Evolutionary conservation across 2,113 vertebrate genomes (phyloP).

Genomic region (Xyrauchen texanus): DNA sequence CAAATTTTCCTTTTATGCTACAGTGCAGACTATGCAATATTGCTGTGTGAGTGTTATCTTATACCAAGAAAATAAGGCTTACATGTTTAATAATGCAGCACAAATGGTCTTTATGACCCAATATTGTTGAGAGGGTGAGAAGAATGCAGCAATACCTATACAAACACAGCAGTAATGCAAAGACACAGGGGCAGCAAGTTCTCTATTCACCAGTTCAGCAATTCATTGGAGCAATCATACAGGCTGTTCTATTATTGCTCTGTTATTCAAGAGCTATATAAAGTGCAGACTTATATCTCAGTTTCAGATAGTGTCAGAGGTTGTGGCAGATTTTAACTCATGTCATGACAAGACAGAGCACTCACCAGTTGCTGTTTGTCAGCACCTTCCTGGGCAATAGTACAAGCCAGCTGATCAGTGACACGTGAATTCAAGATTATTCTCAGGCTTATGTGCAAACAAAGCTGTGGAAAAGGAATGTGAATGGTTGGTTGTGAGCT

Average conservation of each 20-base stretch:
- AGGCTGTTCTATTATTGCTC: neutral
- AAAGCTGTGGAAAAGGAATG: neutral
- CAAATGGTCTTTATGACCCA: conserved; percentile 5
- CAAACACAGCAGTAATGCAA: neutral
- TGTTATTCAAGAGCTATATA: conserved; percentile 28
- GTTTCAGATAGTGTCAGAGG: conserved; percentile 7
- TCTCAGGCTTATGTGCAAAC: neutral
- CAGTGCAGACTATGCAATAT: too few relatives aligned
- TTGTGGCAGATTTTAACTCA: conserved; percentile 13
- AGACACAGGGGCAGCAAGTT: neutral
- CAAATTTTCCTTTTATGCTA: too few relatives aligned
- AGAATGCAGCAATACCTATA: neutral
- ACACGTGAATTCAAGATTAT: neutral
- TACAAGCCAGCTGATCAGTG: neutral
- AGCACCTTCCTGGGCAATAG: conserved; percentile 10
- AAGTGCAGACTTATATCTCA: conserved; percentile 8
- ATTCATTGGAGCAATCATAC: neutral
- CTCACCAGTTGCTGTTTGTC: conserved; percentile 7
- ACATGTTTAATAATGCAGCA: neutral
- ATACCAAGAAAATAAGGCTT: neutral
- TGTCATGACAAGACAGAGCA: conserved; percentile 11
- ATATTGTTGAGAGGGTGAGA: neutral
- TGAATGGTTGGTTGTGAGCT: too few relatives aligned
- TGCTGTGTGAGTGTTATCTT: neutral
- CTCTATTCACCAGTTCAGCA: conserved; percentile 1